These are phyloP conservation scores for Pardosa pseudoannulata DNA, from an alignment of 2,888 invertebrate genomes.

Conservation along the genomic window DNA sequence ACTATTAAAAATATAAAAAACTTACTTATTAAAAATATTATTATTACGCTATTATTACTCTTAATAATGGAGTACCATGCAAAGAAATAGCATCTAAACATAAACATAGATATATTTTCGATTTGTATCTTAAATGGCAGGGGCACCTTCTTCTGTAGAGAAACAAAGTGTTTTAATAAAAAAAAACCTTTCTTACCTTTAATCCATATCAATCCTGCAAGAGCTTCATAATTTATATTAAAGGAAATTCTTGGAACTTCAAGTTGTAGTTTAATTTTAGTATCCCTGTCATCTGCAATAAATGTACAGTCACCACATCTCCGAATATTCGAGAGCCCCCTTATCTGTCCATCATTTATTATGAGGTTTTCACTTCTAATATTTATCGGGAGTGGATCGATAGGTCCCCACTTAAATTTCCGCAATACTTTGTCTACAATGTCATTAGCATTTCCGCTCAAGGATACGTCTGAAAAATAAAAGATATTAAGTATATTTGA, in stretches of 20 bases:
- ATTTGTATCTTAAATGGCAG: no score
- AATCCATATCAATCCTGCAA: not conserved
- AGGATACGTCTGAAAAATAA: not conserved
- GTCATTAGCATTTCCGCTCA: not conserved
- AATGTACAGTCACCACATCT: not conserved
- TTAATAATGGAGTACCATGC: no score
- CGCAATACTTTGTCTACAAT: not conserved
- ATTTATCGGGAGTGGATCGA: not conserved
- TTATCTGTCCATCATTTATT: not conserved
- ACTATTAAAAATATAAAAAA: no score
- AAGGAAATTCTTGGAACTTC: not conserved
- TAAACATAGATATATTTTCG: no score
- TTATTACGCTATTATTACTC: no score
- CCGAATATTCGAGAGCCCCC: not conserved
- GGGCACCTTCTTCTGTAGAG: no score
- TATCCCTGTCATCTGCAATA: not conserved
- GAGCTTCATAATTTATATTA: not conserved
- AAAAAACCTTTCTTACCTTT: no score
- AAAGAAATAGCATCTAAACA: no score
- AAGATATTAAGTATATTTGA: no score
- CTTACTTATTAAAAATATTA: no score
- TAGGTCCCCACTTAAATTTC: not conserved
- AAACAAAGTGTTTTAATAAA: no score
- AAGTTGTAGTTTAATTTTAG: not conserved
- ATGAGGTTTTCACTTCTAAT: not conserved